These are phyloP conservation scores for Caranx melampygus DNA, from an alignment of 2,113 vertebrate species.

Conservation along the genomic window DNA sequence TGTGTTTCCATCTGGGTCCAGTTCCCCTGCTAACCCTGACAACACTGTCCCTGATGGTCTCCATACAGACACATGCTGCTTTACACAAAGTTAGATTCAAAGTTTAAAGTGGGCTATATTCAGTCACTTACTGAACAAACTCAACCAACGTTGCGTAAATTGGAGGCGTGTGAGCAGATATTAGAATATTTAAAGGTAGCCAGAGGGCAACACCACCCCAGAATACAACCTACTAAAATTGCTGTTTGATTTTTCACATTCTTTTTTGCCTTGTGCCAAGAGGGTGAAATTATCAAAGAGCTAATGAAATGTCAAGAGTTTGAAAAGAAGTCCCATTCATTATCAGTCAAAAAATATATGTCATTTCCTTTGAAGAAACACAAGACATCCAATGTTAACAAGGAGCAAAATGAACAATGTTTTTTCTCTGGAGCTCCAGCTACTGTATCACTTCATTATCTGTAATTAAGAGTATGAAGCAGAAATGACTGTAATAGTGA, in stretches of 20 bases:
- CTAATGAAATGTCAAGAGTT: constrained; percentile 22
- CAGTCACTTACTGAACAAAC: constrained; percentile 2
- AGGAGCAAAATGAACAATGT: constrained; percentile 4
- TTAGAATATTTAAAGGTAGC: constrained; percentile 39
- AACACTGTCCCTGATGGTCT: too few relatives aligned
- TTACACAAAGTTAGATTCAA: not conserved
- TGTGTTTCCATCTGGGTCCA: too few relatives aligned
- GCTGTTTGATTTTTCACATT: constrained; percentile 37
- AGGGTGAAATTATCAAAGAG: constrained; percentile 3
- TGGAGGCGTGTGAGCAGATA: constrained; percentile 21
- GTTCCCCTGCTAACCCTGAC: too few relatives aligned
- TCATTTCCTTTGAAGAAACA: constrained; percentile 25
- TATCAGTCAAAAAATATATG: not conserved
- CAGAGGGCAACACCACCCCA: constrained; percentile 20
- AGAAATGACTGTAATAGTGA: not conserved
- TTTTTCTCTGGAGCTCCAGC: too few relatives aligned
- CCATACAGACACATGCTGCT: too few relatives aligned
- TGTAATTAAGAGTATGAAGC: not conserved
- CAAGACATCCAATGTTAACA: constrained; percentile 17
- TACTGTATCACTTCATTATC: not conserved
- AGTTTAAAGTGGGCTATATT: not conserved
- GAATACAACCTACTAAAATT: constrained; percentile 38
- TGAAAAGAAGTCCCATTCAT: constrained; percentile 38
- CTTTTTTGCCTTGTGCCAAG: not conserved
- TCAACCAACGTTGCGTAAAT: constrained; percentile 2